Conservation (phyloP, 2,797 vertebrate species). For the Australoheros facetus region DNA sequence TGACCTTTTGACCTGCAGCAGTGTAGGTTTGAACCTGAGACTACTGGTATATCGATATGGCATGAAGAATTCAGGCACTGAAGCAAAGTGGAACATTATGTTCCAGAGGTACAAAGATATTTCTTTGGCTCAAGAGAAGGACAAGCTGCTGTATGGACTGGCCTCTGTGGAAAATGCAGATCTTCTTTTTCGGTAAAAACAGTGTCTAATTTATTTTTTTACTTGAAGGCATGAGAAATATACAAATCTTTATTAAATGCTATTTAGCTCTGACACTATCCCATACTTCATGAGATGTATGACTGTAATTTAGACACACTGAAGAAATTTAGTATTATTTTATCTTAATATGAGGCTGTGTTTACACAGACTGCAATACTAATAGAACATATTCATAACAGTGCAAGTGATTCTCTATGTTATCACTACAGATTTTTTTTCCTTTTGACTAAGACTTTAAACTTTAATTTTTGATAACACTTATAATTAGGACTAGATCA, state of each 20-base stretch:
- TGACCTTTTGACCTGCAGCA: slow-evolving; percentile 64
- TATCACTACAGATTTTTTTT: background rate
- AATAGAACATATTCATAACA: background rate
- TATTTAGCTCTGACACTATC: background rate
- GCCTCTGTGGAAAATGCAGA: slow-evolving; percentile 85
- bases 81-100: slow-evolving; percentile 85
- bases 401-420: background rate
- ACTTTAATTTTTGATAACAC: background rate
- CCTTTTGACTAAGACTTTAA: background rate
- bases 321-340: background rate
- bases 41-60: slow-evolving; percentile 92
- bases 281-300: background rate
- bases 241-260: background rate
- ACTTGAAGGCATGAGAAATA: no score
- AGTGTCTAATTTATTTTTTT: background rate
- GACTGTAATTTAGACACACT: background rate
- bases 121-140: slow-evolving; percentile 94
- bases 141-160: slow-evolving; percentile 93
- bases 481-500: no score
- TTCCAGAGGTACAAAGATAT: slow-evolving; percentile 83
- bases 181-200: slow-evolving; percentile 84
- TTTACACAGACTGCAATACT: background rate
- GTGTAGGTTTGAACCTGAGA: slow-evolving; percentile 87
- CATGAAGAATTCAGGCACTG: slow-evolving; percentile 85
- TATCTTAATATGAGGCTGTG: no score